phyloP scores from a whole-genome alignment of 37 sponge, comb jelly and placozoan genomes.

The Oscarella lobularis region DNA sequence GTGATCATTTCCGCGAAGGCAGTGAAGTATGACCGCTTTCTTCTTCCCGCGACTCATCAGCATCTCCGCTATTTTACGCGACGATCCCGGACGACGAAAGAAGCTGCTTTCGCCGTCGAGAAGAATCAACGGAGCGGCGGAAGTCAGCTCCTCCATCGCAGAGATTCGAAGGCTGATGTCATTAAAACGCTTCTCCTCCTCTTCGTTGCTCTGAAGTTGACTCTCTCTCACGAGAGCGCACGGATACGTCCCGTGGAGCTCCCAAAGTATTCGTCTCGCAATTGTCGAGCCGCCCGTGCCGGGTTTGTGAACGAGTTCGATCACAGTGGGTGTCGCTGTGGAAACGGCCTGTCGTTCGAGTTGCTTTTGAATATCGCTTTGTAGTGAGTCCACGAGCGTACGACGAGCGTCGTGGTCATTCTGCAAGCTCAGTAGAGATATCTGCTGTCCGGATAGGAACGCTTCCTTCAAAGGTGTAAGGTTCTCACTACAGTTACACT shows the following conservation, averaged over 20 bases:
- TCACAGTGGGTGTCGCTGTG: background rate
- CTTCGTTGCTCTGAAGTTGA: background rate
- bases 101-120: background rate
- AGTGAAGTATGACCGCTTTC: background rate
- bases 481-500: no score
- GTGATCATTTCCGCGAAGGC: background rate
- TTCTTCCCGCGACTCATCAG: background rate
- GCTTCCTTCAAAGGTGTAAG: no score
- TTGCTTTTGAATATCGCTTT: background rate
- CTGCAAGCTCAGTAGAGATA: background rate
- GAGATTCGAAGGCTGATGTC: background rate
- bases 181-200: background rate
- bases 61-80: background rate
- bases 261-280: background rate
- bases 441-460: background rate
- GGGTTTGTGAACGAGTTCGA: background rate
- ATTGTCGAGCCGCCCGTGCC: background rate
- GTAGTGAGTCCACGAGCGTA: background rate
- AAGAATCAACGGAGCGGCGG: background rate
- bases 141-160: background rate
- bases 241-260: background rate
- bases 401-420: background rate
- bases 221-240: background rate
- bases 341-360: background rate
- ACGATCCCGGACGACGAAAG: background rate